Evolutionary conservation across 2,113 vertebrate genomes (phyloP), one percentile per base, ranked within the genome.

Genomic region (Furnarius figulus): DNA sequence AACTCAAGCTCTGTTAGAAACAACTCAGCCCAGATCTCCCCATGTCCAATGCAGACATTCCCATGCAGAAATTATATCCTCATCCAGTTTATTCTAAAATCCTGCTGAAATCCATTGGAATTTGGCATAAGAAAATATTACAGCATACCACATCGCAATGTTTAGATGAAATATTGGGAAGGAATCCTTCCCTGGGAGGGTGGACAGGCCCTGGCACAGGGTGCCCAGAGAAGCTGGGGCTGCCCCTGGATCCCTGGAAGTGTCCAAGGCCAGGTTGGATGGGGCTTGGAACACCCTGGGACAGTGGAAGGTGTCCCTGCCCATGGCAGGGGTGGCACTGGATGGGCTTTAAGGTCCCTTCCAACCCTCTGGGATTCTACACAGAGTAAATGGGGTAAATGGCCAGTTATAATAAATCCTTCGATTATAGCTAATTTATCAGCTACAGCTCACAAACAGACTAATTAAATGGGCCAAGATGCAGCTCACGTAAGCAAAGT

Each of bases 131-230:
- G 44, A 52, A 44, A 52, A 44, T 40, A 53, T 13, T 25, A 33
- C 40, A 74, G 23, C 7, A 16, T 14, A 62, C 37, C 74, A 39
- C 53, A 39, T 11, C 12, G 14, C 35, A 18, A 3, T 12, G 11
- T 33, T 74, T 67, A 30, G 46, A 6, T 25, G 12, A 16, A 16
- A 25, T 61, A 20, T 21, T 17, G 1, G 52, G 44, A 20, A 39
- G 19, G 0, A 74, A 81, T 4, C 1, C 1, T 9, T 37, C 4
- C 8, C 59, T 50, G 50, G 0, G 19, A 59, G 52, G 37, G 58
- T 31, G 58, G 5, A 3, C 0, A 71, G 31, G 5, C 10, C 10
- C 42, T 87, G 85, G 75, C n/a, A 63, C 40, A 28, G 56, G 74
- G 23, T 12, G 18, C 28, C 56, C 66, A 87, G 85, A 63, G 58